Conservation (phyloP, 2,888 invertebrate species). For the Heliconius sara region DNA sequence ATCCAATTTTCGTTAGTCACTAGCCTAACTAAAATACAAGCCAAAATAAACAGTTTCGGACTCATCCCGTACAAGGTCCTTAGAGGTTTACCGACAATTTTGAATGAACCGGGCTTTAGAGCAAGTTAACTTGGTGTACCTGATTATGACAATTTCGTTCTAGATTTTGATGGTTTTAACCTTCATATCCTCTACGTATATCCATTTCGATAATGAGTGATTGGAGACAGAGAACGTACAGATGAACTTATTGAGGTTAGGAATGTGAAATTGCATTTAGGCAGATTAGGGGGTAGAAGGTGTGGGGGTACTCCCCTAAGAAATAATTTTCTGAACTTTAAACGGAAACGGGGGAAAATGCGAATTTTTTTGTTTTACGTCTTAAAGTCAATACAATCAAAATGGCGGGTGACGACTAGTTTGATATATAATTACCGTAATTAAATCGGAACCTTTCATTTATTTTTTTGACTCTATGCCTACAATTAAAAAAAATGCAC, state of each 20-base stretch:
- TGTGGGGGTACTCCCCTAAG: too few relatives aligned
- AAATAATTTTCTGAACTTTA: too few relatives aligned
- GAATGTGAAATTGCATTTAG: not conserved
- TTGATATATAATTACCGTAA: too few relatives aligned
- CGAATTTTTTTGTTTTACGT: too few relatives aligned
- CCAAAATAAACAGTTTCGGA: conserved; percentile 26
- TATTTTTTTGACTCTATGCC: not conserved
- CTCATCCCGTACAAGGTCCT: conserved; percentile 16
- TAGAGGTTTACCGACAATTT: conserved; percentile 22
- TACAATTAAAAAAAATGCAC: not conserved
- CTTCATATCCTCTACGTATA: too few relatives aligned
- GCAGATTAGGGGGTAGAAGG: too few relatives aligned
- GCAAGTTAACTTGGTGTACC: conserved; percentile 4
- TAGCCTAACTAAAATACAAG: conserved; percentile 26
- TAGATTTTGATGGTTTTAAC: not conserved
- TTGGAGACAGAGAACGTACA: too few relatives aligned
- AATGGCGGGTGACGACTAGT: too few relatives aligned
- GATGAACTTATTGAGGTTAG: too few relatives aligned
- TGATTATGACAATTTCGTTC: not conserved
- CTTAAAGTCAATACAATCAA: too few relatives aligned
- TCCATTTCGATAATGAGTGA: too few relatives aligned
- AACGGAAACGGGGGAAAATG: too few relatives aligned
- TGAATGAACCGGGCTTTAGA: not conserved
- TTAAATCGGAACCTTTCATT: not conserved
- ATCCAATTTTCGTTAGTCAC: conserved; percentile 27